Base-by-base conservation (phyloP, 2,113 vertebrate species). In the Ranitomeya variabilis region DNA sequence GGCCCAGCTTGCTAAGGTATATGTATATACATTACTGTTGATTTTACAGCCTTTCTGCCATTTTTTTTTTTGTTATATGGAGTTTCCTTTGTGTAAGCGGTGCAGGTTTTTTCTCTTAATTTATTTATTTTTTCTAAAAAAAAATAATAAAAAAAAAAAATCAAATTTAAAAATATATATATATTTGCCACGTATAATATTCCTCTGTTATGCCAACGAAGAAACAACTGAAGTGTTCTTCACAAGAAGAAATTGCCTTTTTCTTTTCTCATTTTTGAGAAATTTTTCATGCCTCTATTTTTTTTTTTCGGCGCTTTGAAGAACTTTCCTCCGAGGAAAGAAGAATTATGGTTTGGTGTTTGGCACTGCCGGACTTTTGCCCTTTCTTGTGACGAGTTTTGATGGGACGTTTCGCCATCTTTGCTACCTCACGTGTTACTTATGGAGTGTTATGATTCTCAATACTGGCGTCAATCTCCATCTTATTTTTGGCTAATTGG, bases 1-100 rank as follows among this genome's bases (percentile, higher is more conserved):
- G 94, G 96, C 96, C 92, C 95, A 97, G 95, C 97, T 99, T 94
- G 95, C 97, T 90, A 97, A 98, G 98, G 98, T 99, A 99, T 92
- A 92, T 67, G 89, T 83, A 92, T 67, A 90, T 83, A 91, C 91
- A 94, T 93, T 95, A 91, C 91, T 93, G 90, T 26, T 76, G 4
- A 10, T 51, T 51, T 74, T 74, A 2, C 31, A 74, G 69, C 71
- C 31, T 31, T 21, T 76, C 37, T 76, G 16, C 73, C 73, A 52
- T 76, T 31, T 67, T 31, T 71, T 71, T 19, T 15, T 52, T 4
- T 80, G 45, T 15, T 26, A 3, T 62, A 18, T 81, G 52, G 31
- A 62, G 15, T 81, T 31, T 51, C 37, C 7, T 31, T 18, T 15
- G 31, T n/a, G 19, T 80, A 5, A 74, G 18, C 71, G 71, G 37